Conservation (phyloP, 1,140 invertebrate genomes). For the Cherax quadricarinatus region DNA sequence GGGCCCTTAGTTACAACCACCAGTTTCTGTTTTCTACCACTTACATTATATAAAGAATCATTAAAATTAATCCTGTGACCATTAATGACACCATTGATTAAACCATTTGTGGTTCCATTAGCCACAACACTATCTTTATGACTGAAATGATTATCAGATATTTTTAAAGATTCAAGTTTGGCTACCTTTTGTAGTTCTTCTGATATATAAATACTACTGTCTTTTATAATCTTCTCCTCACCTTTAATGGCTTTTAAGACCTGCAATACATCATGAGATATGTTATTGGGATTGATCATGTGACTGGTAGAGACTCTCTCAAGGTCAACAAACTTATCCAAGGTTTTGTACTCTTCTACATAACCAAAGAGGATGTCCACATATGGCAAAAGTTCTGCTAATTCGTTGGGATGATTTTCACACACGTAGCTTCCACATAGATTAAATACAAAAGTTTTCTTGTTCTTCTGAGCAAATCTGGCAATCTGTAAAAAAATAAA, state of each 20-base stretch:
- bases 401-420: constrained; percentile 79
- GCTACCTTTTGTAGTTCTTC: neutral
- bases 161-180: neutral
- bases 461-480: constrained; percentile 77
- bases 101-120: constrained; percentile 9
- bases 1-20: constrained; percentile 77
- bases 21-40: constrained; percentile 35
- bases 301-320: constrained; percentile 6
- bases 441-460: constrained; percentile 83
- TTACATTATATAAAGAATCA: neutral
- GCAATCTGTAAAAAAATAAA: constrained; percentile 51
- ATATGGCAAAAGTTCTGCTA: constrained; percentile 81
- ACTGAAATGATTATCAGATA: neutral
- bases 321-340: constrained; percentile 75
- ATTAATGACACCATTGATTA: constrained; percentile 27
- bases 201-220: neutral
- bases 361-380: constrained; percentile 88
- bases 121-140: neutral
- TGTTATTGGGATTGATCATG: constrained; percentile 20
- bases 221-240: constrained; percentile 41
- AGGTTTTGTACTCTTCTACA: constrained; percentile 81
- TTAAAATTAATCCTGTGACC: neutral
- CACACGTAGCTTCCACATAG: constrained; percentile 86
- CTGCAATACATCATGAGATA: constrained; percentile 50
- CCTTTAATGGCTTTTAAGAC: constrained; percentile 49